A percentile compares a stretch with the other conserved stretches of the same genome.
These are phyloP conservation scores for Stictocephala bisonia DNA, from an alignment of 2,888 invertebrate species.

Conservation along the genomic window DNA sequence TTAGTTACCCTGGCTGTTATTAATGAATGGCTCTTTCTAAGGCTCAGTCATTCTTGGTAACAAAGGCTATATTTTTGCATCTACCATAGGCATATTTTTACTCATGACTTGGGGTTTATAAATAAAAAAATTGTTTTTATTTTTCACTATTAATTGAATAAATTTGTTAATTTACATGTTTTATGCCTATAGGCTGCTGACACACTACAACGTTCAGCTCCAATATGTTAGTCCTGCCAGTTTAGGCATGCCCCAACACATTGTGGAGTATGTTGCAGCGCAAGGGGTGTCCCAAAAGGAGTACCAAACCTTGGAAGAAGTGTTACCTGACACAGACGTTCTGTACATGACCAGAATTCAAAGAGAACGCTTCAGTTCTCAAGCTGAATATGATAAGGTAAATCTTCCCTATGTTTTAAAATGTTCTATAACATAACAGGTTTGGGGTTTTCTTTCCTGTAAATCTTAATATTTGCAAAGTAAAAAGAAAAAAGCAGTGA, in stretches of 20 bases:
- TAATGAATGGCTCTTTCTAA: too few species aligned
- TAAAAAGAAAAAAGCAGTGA: too few species aligned
- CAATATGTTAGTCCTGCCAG: constrained; percentile 90
- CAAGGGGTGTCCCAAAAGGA: constrained; percentile 84
- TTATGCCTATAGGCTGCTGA: constrained; percentile 77
- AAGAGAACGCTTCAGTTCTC: constrained; percentile 86
- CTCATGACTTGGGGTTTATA: background rate
- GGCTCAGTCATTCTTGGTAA: too few species aligned
- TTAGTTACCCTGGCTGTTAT: too few species aligned
- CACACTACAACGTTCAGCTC: constrained; percentile 92
- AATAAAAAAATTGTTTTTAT: background rate
- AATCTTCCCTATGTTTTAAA: too few species aligned
- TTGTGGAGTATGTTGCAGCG: constrained; percentile 80
- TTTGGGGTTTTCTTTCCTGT: too few species aligned
- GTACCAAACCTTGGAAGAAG: constrained; percentile 81
- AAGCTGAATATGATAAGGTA: constrained; percentile 89
- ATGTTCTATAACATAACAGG: too few species aligned
- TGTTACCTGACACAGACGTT: constrained; percentile 93
- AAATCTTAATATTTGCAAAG: too few species aligned
- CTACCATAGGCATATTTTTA: background rate
- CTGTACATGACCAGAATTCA: constrained; percentile 99
- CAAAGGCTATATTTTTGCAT: too few species aligned
- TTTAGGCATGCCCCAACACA: constrained; percentile 91
- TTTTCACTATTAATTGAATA: background rate
- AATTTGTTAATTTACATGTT: too few species aligned